Conservation (phyloP, 2,888 invertebrate genomes). For the Rosalia funebris region DNA sequence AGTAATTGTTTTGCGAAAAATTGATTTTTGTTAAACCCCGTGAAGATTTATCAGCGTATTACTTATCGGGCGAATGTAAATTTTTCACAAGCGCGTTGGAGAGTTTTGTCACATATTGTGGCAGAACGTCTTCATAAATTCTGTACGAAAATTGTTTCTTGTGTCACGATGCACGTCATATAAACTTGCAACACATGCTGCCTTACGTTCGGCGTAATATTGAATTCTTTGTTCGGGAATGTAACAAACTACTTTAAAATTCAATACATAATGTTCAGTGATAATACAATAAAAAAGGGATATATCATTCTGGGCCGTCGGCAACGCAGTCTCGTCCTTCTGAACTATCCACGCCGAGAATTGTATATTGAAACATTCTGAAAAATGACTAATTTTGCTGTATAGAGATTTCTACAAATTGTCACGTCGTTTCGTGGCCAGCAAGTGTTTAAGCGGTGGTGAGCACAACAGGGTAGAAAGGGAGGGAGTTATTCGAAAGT, state of each 20-base stretch:
- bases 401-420: constrained; percentile 19
- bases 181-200: constrained; percentile 24
- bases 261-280: constrained; percentile 20
- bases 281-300: constrained; percentile 8
- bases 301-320: too few relatives aligned
- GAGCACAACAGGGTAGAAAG: constrained; percentile 3
- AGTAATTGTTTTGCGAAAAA: too few relatives aligned
- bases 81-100: constrained; percentile 9
- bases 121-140: constrained; percentile 36
- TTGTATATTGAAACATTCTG: too few relatives aligned
- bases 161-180: constrained; percentile 25
- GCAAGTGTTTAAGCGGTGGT: constrained; percentile 12
- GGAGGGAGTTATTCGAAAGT: constrained; percentile 41
- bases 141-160: constrained; percentile 22
- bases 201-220: constrained; percentile 23
- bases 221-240: constrained; percentile 28
- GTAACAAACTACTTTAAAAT: constrained; percentile 22
- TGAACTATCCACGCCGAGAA: too few relatives aligned
- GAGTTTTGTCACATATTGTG: constrained; percentile 21
- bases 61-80: constrained; percentile 18
- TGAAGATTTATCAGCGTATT: too few relatives aligned
- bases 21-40: too few relatives aligned
- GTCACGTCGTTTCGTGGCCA: constrained; percentile 16
- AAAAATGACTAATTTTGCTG: too few relatives aligned
- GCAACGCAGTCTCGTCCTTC: too few relatives aligned